Evolutionary conservation across 2,888 invertebrate species (phyloP).

Genomic region (Aphidius colemani): DNA sequence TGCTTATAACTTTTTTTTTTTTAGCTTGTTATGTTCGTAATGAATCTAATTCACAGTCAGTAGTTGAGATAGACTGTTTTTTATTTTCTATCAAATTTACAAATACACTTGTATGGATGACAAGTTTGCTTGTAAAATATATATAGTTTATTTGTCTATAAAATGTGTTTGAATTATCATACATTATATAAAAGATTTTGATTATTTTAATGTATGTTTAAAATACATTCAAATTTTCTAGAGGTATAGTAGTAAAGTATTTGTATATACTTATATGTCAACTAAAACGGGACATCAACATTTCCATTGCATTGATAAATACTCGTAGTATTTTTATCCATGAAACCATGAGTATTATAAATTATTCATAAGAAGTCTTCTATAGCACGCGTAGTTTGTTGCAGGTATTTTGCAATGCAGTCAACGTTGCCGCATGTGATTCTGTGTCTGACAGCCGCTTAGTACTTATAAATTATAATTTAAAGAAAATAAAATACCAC

Average conservation of each 20-base stretch:
- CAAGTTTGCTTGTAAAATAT: background rate
- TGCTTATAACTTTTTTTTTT: background rate
- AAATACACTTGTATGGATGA: background rate
- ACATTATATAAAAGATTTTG: no score
- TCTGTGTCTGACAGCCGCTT: conserved; percentile 16
- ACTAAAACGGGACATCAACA: conserved; percentile 35
- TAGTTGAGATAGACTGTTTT: no score
- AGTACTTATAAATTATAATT: conserved; percentile 15
- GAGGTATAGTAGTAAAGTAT: no score
- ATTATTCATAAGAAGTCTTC: conserved; percentile 49
- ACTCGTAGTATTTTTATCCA: conserved; percentile 42
- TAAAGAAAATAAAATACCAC: conserved; percentile 18
- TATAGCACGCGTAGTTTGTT: conserved; percentile 39
- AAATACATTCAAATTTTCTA: no score
- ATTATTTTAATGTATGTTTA: no score
- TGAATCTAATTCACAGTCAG: background rate
- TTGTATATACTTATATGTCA: no score
- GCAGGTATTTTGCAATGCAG: conserved; percentile 34
- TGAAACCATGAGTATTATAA: conserved; percentile 37
- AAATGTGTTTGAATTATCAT: background rate
- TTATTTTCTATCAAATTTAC: no score
- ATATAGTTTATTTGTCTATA: background rate
- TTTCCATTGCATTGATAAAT: conserved; percentile 42
- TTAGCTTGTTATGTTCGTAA: background rate
- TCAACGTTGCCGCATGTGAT: conserved; percentile 7